A percentile compares a stretch with the other conserved stretches of the same genome.
phyloP scores from a whole-genome alignment of 35 echinoderm and acorn worm species.

The Amphiura filiformis region DNA sequence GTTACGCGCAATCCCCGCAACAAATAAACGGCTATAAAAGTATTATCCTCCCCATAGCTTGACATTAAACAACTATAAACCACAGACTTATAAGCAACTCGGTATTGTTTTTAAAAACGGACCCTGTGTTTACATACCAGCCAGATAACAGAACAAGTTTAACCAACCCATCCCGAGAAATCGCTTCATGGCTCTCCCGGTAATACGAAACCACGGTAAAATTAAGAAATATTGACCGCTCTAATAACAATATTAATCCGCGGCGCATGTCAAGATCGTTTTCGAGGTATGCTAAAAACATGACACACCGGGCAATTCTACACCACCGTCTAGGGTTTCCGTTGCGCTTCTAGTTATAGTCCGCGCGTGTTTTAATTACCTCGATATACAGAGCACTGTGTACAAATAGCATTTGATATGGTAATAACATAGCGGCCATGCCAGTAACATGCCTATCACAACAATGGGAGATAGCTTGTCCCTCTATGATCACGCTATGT shows the following conservation, averaged over 20 bases:
- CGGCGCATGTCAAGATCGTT: not conserved
- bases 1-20: no score
- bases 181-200: not conserved
- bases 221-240: conserved; percentile 5
- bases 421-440: not conserved
- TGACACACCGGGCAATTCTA: not conserved
- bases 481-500: not conserved
- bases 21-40: no score
- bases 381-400: not conserved
- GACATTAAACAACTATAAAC: no score
- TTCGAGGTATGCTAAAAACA: not conserved
- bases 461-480: not conserved
- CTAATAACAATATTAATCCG: conserved; percentile 7
- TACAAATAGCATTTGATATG: conserved; percentile 2
- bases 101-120: not conserved
- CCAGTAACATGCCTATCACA: not conserved
- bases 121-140: not conserved
- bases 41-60: no score
- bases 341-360: not conserved
- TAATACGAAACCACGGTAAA: not conserved
- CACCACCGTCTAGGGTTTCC: not conserved
- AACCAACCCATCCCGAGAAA: not conserved
- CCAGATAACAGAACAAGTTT: no score
- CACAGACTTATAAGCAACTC: no score
- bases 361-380: not conserved